Conservation (phyloP, 1,140 invertebrate species). For the Drosophila parabipectinata region DNA sequence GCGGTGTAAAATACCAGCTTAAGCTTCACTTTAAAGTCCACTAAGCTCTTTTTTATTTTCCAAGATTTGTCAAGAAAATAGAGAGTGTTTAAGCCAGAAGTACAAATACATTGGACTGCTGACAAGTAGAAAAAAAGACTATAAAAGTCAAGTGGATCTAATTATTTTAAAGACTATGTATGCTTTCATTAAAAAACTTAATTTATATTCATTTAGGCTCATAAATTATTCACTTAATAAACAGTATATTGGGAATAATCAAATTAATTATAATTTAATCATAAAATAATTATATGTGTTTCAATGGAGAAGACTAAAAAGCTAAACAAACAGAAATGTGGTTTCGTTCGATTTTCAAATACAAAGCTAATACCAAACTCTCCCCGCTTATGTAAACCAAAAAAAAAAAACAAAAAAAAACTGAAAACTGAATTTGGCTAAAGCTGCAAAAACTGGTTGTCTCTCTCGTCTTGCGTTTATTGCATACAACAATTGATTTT, state of each 20-base stretch:
- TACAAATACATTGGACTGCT: background rate
- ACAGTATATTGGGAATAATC: background rate
- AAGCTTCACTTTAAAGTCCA: constrained; percentile 31
- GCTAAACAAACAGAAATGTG: background rate
- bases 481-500: constrained; percentile 71
- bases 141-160: too few species aligned
- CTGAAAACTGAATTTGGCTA: constrained; percentile 31
- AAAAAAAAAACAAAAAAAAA: constrained; percentile 26
- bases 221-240: background rate
- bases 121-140: too few species aligned
- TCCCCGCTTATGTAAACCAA: constrained; percentile 31
- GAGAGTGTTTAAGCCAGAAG: background rate
- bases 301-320: background rate
- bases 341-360: background rate
- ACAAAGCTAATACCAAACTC: constrained; percentile 2
- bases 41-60: constrained; percentile 3
- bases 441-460: constrained; percentile 33
- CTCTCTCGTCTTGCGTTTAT: constrained; percentile 47
- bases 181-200: background rate
- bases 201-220: background rate
- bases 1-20: constrained; percentile 14
- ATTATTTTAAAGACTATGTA: too few species aligned
- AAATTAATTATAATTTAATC: background rate
- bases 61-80: background rate
- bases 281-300: background rate